phyloP scores from a whole-genome alignment of 1,140 invertebrate species.

The Lepidurus apus region DNA sequence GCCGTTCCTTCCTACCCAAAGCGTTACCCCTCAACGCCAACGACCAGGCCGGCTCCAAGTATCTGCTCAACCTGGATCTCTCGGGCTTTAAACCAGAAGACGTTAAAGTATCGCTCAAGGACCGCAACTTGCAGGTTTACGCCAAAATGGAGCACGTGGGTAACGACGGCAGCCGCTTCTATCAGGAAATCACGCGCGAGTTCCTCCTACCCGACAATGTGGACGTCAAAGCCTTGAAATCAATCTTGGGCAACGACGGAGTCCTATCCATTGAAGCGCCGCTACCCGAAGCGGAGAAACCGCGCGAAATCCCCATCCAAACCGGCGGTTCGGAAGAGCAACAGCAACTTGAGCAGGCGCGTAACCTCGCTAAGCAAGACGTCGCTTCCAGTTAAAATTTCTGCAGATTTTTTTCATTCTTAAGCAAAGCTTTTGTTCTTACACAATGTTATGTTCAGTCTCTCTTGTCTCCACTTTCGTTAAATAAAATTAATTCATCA shows the following conservation, averaged over 20 bases:
- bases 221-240: conserved; percentile 42
- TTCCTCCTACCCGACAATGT: conserved; percentile 46
- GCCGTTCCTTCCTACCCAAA: conserved; percentile 21
- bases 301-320: conserved; percentile 41
- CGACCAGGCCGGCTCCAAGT: conserved; percentile 12
- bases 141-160: conserved; percentile 40
- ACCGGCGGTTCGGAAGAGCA: not conserved
- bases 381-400: not conserved
- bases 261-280: conserved; percentile 45
- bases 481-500: too few relatives aligned
- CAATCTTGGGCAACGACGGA: conserved; percentile 26
- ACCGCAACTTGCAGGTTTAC: conserved; percentile 39
- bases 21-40: conserved; percentile 26
- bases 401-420: too few relatives aligned
- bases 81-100: conserved; percentile 42
- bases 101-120: conserved; percentile 41
- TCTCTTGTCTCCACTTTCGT: too few relatives aligned
- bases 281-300: conserved; percentile 38
- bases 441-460: too few relatives aligned
- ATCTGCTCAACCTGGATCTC: conserved; percentile 38
- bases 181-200: conserved; percentile 44
- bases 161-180: conserved; percentile 42
- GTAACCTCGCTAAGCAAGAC: not conserved
- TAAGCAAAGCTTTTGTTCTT: too few relatives aligned
- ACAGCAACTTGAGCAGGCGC: not conserved